Percentiles rank a stretch among this genome's conserved stretches.
phyloP scores from a whole-genome alignment of 1,140 invertebrate species.

The Trichogramma pretiosum region DNA sequence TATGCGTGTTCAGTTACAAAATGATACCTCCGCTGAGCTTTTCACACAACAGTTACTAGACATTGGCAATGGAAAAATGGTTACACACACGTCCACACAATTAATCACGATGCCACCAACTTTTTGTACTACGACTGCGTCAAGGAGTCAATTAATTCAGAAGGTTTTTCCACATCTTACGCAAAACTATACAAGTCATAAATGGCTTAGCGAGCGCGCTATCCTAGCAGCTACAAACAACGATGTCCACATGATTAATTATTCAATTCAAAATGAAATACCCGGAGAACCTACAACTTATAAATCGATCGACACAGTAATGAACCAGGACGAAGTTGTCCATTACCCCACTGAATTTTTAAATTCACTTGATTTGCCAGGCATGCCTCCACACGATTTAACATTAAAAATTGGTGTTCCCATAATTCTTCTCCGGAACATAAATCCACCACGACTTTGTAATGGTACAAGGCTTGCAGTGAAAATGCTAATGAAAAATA shows the following conservation, averaged over 20 bases:
- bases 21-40: constrained; percentile 30
- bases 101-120: too few relatives aligned
- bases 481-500: constrained; percentile 19
- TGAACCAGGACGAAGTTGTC: constrained; percentile 30
- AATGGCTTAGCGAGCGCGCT: constrained; percentile 31
- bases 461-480: constrained; percentile 37
- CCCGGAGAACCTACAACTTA: constrained; percentile 26
- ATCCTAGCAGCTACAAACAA: constrained; percentile 27
- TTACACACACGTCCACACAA: too few relatives aligned
- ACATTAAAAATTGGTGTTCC: constrained; percentile 36
- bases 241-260: constrained; percentile 33
- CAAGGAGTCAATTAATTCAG: too few relatives aligned
- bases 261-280: constrained; percentile 27
- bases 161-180: too few relatives aligned
- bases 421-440: constrained; percentile 42
- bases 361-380: constrained; percentile 35
- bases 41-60: constrained; percentile 34
- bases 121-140: too few relatives aligned
- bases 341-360: constrained; percentile 42
- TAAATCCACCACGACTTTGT: constrained; percentile 38
- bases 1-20: constrained; percentile 35
- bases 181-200: too few relatives aligned
- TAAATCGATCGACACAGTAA: constrained; percentile 36
- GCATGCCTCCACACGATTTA: constrained; percentile 35
- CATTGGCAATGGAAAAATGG: constrained; percentile 29